phyloP scores from a whole-genome alignment of 1,140 invertebrate genomes.

The Pemphigus obesinymphae region DNA sequence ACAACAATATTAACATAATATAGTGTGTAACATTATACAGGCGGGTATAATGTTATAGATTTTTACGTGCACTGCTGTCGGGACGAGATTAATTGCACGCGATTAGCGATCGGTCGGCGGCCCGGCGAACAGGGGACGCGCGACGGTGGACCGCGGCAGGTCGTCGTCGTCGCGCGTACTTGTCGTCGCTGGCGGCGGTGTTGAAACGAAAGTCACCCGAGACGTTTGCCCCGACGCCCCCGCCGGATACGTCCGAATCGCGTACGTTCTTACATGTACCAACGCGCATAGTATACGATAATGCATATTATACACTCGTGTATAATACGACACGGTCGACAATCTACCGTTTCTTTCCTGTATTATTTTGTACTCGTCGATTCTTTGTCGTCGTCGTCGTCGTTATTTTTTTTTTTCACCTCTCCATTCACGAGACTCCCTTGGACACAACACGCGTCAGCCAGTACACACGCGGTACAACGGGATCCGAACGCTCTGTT shows the following conservation, averaged over 20 bases:
- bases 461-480: too few relatives aligned
- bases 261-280: background rate
- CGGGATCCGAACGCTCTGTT: background rate
- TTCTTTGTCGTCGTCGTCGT: background rate
- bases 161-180: background rate
- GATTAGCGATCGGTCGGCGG: background rate
- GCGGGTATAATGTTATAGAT: too few relatives aligned
- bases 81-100: background rate
- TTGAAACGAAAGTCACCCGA: slow-evolving; percentile 28
- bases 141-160: background rate
- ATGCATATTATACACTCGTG: background rate
- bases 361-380: background rate
- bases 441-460: background rate
- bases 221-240: background rate
- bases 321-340: background rate
- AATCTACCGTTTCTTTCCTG: slow-evolving; percentile 6
- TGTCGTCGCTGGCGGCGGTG: background rate
- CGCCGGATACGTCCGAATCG: background rate
- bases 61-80: background rate
- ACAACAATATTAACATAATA: too few relatives aligned
- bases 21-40: too few relatives aligned
- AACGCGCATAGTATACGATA: too few relatives aligned
- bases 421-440: background rate
- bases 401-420: background rate
- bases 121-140: background rate